Evolutionary conservation across 2,888 invertebrate genomes (phyloP).

Genomic region (Drosophila antonietae): DNA sequence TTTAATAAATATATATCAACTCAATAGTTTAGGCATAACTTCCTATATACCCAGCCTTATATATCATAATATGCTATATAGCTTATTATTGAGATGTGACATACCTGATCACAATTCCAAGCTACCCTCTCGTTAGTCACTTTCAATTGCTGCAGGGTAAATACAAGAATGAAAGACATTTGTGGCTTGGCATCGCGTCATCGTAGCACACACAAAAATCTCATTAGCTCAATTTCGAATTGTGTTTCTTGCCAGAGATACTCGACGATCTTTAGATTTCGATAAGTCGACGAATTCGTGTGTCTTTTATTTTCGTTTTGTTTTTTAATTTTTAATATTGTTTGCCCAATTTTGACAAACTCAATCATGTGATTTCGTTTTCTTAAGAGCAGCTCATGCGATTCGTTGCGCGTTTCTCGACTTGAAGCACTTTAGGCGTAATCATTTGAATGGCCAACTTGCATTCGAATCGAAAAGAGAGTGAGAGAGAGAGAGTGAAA

Average conservation of each 20-base stretch:
- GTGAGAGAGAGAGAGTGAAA: constrained; percentile 9
- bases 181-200: constrained; percentile 47
- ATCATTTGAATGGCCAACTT: constrained; percentile 69
- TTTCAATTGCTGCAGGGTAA: neutral
- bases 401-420: constrained; percentile 16
- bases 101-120: neutral
- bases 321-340: constrained; percentile 10
- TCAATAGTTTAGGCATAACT: no score
- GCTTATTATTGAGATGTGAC: neutral
- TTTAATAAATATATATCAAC: neutral
- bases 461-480: constrained; percentile 22
- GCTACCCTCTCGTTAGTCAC: neutral
- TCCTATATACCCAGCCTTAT: no score
- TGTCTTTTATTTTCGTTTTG: neutral
- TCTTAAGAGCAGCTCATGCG: constrained; percentile 18
- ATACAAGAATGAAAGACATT: constrained; percentile 9
- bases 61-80: no score
- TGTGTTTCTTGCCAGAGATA: constrained; percentile 43
- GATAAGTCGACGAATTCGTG: constrained; percentile 35
- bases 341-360: constrained; percentile 45
- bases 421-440: constrained; percentile 70
- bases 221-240: constrained; percentile 64
- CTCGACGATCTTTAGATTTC: constrained; percentile 34
- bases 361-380: constrained; percentile 55
- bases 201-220: constrained; percentile 47